Percentiles rank a stretch among this genome's conserved stretches.
These are phyloP conservation scores for Drosophila imparisetae DNA, from an alignment of 2,888 invertebrate species.

Conservation along the genomic window DNA sequence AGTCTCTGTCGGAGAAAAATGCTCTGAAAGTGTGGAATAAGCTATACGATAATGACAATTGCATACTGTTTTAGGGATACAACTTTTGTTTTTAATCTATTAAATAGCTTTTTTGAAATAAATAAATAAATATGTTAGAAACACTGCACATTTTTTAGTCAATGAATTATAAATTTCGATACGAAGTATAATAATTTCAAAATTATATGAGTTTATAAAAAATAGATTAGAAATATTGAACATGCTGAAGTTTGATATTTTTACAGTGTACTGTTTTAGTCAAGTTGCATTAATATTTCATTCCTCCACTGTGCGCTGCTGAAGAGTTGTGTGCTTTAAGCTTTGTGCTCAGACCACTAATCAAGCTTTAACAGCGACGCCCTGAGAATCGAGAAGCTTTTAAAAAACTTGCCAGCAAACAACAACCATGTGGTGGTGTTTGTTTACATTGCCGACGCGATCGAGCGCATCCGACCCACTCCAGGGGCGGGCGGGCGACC, in stretches of 20 bases:
- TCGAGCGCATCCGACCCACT: conserved; percentile 35
- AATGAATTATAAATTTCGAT: not conserved
- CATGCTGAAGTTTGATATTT: not conserved
- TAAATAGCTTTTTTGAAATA: not conserved
- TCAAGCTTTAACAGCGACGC: conserved; percentile 39
- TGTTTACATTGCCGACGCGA: conserved; percentile 58
- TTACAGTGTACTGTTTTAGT: not conserved
- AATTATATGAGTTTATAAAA: not conserved
- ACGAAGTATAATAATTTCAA: not conserved
- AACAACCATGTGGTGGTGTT: conserved; percentile 27
- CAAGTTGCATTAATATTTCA: conserved; percentile 24
- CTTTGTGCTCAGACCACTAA: conserved; percentile 10
- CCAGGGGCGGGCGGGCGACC: not conserved
- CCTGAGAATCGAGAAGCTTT: conserved; percentile 15
- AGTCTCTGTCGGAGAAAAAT: conserved; percentile 70
- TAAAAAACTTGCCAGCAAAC: conserved; percentile 7
- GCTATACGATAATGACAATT: conserved; percentile 66
- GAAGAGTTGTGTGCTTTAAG: conserved; percentile 39
- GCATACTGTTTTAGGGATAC: conserved; percentile 34
- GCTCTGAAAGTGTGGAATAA: conserved; percentile 79
- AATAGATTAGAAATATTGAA: not conserved
- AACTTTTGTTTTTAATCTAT: not conserved
- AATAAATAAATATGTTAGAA: not conserved
- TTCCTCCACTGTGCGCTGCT: conserved; percentile 24
- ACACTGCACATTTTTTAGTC: not conserved